These are phyloP conservation scores for Phyllotreta cruciferae DNA, from an alignment of 2,888 invertebrate species.

Conservation along the genomic window DNA sequence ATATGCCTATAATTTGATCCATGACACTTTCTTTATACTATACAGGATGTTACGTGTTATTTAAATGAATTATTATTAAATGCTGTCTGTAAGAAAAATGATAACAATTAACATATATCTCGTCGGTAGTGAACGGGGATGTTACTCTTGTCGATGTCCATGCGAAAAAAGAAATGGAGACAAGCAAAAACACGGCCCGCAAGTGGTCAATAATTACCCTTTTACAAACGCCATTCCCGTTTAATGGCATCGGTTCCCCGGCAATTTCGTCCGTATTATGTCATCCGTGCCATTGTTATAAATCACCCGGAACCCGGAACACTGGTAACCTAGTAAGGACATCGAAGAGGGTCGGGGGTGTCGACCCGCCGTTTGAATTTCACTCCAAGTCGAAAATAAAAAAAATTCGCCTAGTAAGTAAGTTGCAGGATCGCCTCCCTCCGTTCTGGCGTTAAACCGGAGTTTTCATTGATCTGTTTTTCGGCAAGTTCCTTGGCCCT, in stretches of 20 bases:
- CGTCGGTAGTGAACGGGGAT: not conserved
- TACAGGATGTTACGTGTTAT: too few relatives aligned
- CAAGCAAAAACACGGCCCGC: conserved; percentile 20
- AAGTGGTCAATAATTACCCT: conserved; percentile 31
- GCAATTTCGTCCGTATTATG: conserved; percentile 32
- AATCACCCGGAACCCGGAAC: conserved; percentile 29
- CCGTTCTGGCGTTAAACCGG: too few relatives aligned
- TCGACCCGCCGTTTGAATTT: not conserved
- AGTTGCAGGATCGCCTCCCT: not conserved
- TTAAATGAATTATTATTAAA: too few relatives aligned
- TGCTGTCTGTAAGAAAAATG: too few relatives aligned
- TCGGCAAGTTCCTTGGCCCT: conserved; percentile 25
- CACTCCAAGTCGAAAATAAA: too few relatives aligned
- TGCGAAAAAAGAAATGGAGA: conserved; percentile 8
- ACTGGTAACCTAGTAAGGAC: conserved; percentile 33
- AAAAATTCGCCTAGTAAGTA: not conserved
- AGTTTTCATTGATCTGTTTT: conserved; percentile 35
- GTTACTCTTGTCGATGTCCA: conserved; percentile 13
- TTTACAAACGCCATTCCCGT: conserved; percentile 27
- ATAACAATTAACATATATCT: too few relatives aligned
- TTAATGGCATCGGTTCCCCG: conserved; percentile 27
- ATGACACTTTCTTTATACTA: too few relatives aligned
- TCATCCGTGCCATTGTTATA: conserved; percentile 28
- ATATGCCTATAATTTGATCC: too few relatives aligned
- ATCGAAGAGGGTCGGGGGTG: conserved; percentile 20